Evolutionary conservation across 2,113 vertebrate genomes (phyloP).

Genomic region (Emydocephalus ijimae): DNA sequence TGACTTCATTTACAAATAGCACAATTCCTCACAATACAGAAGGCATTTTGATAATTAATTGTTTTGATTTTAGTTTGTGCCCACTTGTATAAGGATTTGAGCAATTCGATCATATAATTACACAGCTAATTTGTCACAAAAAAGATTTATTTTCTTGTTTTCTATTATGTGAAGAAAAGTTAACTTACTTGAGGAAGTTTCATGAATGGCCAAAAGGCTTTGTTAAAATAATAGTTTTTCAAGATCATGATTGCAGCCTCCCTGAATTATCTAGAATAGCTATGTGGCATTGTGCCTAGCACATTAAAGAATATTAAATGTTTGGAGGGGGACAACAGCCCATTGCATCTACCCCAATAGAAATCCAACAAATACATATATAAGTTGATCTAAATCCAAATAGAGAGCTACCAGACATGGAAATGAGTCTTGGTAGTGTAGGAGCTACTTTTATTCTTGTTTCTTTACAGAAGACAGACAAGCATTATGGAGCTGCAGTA

Average conservation of each 20-base stretch:
- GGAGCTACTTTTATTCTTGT: neutral
- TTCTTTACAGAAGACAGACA: constrained; percentile 6
- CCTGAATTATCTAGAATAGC: neutral
- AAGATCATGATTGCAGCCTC: neutral
- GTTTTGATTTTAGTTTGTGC: neutral
- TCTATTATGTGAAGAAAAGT: neutral
- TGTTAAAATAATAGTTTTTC: neutral
- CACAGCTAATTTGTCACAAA: neutral
- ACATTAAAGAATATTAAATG: neutral
- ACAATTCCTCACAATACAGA: neutral
- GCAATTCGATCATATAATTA: neutral
- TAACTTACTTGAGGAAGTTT: neutral
- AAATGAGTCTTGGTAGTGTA: neutral
- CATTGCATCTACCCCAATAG: neutral
- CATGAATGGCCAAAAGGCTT: neutral
- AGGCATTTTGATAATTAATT: neutral
- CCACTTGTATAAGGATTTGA: neutral
- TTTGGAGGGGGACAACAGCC: neutral
- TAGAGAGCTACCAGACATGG: neutral
- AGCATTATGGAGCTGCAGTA: neutral
- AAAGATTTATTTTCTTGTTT: neutral
- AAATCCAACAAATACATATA: neutral
- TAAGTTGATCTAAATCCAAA: neutral
- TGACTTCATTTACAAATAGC: neutral
- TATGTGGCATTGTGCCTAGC: neutral